Evolutionary conservation across 2,888 invertebrate species (phyloP).

Genomic region (Drosophila tanythrix): DNA sequence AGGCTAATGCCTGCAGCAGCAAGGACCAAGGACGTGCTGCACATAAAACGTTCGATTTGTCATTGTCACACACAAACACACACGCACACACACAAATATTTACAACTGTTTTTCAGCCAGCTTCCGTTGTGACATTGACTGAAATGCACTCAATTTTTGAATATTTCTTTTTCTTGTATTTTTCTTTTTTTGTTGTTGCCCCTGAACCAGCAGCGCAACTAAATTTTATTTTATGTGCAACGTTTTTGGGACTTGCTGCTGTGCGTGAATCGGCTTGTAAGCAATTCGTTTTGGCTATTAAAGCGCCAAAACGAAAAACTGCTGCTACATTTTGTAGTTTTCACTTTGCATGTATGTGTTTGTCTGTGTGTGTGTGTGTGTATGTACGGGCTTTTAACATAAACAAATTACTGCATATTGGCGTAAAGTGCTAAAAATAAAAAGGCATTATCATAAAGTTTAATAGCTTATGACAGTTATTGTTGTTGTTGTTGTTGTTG

Average conservation of each 20-base stretch:
- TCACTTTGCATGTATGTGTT: slow-evolving; percentile 9
- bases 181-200: not conserved
- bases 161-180: not conserved
- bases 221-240: slow-evolving; percentile 68
- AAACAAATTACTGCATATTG: slow-evolving; percentile 51
- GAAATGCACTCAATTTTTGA: not conserved
- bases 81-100: slow-evolving; percentile 45
- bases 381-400: slow-evolving; percentile 28
- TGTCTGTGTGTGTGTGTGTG: slow-evolving; percentile 12
- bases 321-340: slow-evolving; percentile 17
- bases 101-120: slow-evolving; percentile 56
- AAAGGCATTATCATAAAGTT: slow-evolving; percentile 51
- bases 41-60: slow-evolving; percentile 57
- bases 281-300: slow-evolving; percentile 74
- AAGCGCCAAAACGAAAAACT: slow-evolving; percentile 58
- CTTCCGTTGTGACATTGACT: slow-evolving; percentile 72
- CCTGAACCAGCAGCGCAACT: slow-evolving; percentile 68
- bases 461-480: slow-evolving; percentile 48
- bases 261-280: slow-evolving; percentile 67
- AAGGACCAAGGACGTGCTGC: slow-evolving; percentile 58
- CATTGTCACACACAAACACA: slow-evolving; percentile 11
- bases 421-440: slow-evolving; percentile 55
- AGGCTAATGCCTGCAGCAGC: slow-evolving; percentile 31
- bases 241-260: slow-evolving; percentile 53
- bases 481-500: slow-evolving; percentile 39